Percentiles rank a stretch among this genome's conserved stretches.
Evolutionary conservation across 2,888 invertebrate species (phyloP).

Genomic region (Polydrusus cervinus): DNA sequence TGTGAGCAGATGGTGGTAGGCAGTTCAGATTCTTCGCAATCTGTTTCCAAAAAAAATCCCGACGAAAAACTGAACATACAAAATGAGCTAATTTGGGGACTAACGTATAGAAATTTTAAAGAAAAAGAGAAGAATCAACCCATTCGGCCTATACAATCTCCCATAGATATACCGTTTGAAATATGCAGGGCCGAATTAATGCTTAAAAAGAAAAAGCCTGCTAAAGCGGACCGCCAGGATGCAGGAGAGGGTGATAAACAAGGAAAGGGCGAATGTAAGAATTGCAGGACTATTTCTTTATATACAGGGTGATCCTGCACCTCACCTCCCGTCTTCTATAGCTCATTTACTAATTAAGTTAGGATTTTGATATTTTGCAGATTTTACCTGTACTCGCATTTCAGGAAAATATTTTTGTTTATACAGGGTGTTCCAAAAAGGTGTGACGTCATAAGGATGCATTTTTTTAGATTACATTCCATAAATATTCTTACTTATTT

Average conservation of each 20-base stretch:
- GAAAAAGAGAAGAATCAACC: constrained; percentile 49
- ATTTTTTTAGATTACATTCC: too few species aligned
- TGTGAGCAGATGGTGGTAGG: constrained; percentile 37
- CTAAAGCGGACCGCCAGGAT: not conserved
- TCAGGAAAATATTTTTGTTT: too few species aligned
- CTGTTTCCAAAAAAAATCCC: not conserved
- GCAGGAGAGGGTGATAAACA: not conserved
- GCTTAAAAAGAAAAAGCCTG: constrained; percentile 19
- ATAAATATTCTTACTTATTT: too few species aligned
- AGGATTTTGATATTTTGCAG: too few species aligned
- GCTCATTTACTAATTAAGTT: too few species aligned
- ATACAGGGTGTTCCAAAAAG: too few species aligned
- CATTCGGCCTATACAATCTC: constrained; percentile 49
- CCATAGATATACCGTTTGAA: constrained; percentile 52
- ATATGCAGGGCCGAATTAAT: constrained; percentile 50
- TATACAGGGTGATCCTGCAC: too few species aligned
- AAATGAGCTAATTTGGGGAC: constrained; percentile 54
- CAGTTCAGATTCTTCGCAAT: not conserved
- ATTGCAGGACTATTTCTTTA: too few species aligned
- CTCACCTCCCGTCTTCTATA: too few species aligned
- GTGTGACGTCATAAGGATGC: too few species aligned
- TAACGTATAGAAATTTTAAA: constrained; percentile 49
- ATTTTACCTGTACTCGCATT: too few species aligned
- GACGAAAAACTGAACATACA: constrained; percentile 51
- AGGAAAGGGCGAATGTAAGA: not conserved